Base-by-base conservation (phyloP, 92 coral and sea anemone species). In the Pocillopora grandis region DNA sequence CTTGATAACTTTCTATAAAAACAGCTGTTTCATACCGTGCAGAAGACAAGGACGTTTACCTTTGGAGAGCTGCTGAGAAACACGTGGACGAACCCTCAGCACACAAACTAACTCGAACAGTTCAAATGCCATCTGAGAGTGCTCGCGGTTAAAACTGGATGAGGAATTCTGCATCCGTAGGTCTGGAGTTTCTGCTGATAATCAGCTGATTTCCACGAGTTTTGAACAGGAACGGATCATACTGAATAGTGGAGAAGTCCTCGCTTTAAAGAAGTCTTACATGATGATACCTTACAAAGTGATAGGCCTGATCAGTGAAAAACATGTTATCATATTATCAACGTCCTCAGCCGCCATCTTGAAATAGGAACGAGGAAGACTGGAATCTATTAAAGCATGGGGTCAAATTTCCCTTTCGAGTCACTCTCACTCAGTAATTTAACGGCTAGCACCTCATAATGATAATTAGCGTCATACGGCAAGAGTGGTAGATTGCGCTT, bases 61-160 rank as follows among this genome's bases (percentile, higher is more conserved):
- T 70, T n/a, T 69, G 36, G 89, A 69, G 12, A 61, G 52, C 55
- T 82, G 70, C 16, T 36, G 37, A 72, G 59, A 79, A 5, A 87
- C 48, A 37, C 86, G 76, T 5, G 94, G 92, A 33, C 95, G 93
- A 66, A 93, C 92, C 77, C 98, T 82, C 33, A 93, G 71, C 65
- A 91, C 73, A 57, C 90, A 93, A 76, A 90, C 93, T 27, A 93
- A 83, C 87, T 93, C 98, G 86, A 93, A 93, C 33, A 93, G 84
- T 66, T 93, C 98, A 83, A 74, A 83, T 31, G 66, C 86, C 86
- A 74, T 62, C 57, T 65, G 74, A 37, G 80, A 80, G 27, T 1
- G 21, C 55, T 70, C 33, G 5, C 36, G 55, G 2, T 3, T 6
- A 42, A 19, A 52, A 37, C 14, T 59, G 12, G 18, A 59, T 59